A percentile compares a stretch with the other conserved stretches of the same genome.
Evolutionary conservation across 2,888 invertebrate species (phyloP).

Genomic region (Sphinx pinastri): DNA sequence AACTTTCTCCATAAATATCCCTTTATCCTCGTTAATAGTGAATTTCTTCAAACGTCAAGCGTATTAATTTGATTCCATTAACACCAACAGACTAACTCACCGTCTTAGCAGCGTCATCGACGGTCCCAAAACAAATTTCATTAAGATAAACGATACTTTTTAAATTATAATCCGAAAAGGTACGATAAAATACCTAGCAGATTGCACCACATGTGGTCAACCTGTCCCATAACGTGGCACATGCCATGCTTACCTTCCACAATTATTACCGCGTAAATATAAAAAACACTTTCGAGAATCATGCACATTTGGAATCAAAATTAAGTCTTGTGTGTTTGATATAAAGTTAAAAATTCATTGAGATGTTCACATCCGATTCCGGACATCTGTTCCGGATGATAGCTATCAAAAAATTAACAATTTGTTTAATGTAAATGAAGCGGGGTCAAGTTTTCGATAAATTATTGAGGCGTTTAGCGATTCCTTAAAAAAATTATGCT

Average conservation of each 20-base stretch:
- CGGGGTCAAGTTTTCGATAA: slow-evolving; percentile 77
- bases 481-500: slow-evolving; percentile 71
- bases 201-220: slow-evolving; percentile 82
- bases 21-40: not conserved
- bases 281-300: slow-evolving; percentile 65
- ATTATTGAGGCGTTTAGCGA: slow-evolving; percentile 76
- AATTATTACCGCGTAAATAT: slow-evolving; percentile 69
- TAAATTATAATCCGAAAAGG: slow-evolving; percentile 71
- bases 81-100: slow-evolving; percentile 35
- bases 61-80: slow-evolving; percentile 22
- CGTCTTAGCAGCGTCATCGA: slow-evolving; percentile 39
- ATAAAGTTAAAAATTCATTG: slow-evolving; percentile 43
- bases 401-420: slow-evolving; percentile 84
- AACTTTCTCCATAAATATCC: slow-evolving; percentile 12
- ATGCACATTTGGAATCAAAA: slow-evolving; percentile 30
- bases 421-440: slow-evolving; percentile 84
- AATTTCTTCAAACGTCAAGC: not conserved
- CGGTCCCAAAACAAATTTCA: slow-evolving; percentile 63
- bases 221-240: slow-evolving; percentile 82
- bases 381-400: slow-evolving; percentile 81
- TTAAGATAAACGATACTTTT: slow-evolving; percentile 65
- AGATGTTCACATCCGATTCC: slow-evolving; percentile 42
- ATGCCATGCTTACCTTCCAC: slow-evolving; percentile 78
- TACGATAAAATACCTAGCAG: slow-evolving; percentile 74
- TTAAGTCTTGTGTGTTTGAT: slow-evolving; percentile 25